Evolutionary conservation across 2,888 invertebrate species (phyloP).

Genomic region (Apodemia zela): DNA sequence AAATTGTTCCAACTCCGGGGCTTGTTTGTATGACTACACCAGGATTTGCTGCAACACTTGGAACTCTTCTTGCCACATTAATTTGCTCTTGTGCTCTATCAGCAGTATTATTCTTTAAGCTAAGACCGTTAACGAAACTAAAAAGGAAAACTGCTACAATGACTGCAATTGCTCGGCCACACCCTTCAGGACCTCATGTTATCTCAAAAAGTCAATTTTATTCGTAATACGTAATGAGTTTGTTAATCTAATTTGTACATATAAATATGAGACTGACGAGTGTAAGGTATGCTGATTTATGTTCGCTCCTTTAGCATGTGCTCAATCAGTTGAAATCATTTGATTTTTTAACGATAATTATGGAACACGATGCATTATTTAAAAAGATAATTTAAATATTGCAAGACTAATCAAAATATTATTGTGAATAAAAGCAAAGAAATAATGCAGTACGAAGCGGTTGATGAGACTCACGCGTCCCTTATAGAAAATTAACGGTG

Average conservation of each 20-base stretch:
- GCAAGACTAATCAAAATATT: no score
- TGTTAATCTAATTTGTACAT: slow-evolving; percentile 73
- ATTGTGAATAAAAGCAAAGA: no score
- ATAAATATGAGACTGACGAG: slow-evolving; percentile 77
- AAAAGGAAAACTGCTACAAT: slow-evolving; percentile 78
- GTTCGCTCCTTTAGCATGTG: slow-evolving; percentile 44
- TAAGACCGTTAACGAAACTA: slow-evolving; percentile 84
- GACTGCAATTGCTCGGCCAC: slow-evolving; percentile 68
- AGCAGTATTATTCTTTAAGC: slow-evolving; percentile 90
- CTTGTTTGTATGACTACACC: slow-evolving; percentile 96
- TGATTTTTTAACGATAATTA: background rate
- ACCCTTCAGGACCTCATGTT: slow-evolving; percentile 66
- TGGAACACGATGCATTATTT: no score
- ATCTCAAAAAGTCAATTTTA: slow-evolving; percentile 84
- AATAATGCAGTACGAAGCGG: no score
- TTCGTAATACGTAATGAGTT: slow-evolving; percentile 73
- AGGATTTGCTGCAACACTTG: slow-evolving; percentile 93
- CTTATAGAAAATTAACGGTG: no score
- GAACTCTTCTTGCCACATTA: slow-evolving; percentile 90
- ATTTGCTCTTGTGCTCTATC: slow-evolving; percentile 92
- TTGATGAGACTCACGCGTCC: no score
- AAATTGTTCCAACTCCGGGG: slow-evolving; percentile 84
- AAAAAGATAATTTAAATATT: no score
- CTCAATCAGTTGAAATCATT: slow-evolving; percentile 42
- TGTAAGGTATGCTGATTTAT: slow-evolving; percentile 68